Evolutionary conservation across 2,888 invertebrate genomes (phyloP), one percentile per base, ranked within the genome.

Genomic region (Eupithecia pulchellata): DNA sequence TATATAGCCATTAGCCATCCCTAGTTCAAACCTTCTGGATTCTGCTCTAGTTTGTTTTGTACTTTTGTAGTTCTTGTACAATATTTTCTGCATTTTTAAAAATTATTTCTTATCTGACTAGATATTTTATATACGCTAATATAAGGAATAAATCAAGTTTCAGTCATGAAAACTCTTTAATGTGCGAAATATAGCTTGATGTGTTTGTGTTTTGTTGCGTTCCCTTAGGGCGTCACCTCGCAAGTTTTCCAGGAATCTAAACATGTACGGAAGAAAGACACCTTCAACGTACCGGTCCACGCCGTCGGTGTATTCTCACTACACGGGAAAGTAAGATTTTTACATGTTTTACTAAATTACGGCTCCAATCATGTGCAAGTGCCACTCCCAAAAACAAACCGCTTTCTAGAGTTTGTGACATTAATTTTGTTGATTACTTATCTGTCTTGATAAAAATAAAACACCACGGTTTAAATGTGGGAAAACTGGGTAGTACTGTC

Each of bases 241-340:
- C 69, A 66, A 72, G 69, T 70, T 75, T 71, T 68, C 66, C 68
- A 55, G 68, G 42, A 75, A 78, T 77, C 58, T 75, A 73, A 87
- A 78, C 68, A 94, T 94, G 94, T 97, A 97, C 90, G 97, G 97
- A 66, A 96, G 97, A 82, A 97, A 97, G 90, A 97, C 97, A 32
- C 97, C 98, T 5, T 97, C 97, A 68, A 97, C 97, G 4, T 96
- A 96, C 83, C 94, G 96, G 80, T 98, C 98, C 62, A 97, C 98
- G 78, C 97, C 97, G 13, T 98, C 98, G 0, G 96, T 98, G 58
- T 98, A 98, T 86, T 98, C 98, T 0, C 98, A 98, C 89, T 97
- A 98, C 69, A 98, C 98, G 66, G 95, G 95, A 83, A 95, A 95
- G 96, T 96, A 89, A 89, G 91, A 47, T 34, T 8, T 9, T 25